Percentiles rank a stretch among this genome's conserved stretches.
These are phyloP conservation scores for Platycheirus albimanus DNA, from an alignment of 2,888 invertebrate genomes.

Conservation along the genomic window DNA sequence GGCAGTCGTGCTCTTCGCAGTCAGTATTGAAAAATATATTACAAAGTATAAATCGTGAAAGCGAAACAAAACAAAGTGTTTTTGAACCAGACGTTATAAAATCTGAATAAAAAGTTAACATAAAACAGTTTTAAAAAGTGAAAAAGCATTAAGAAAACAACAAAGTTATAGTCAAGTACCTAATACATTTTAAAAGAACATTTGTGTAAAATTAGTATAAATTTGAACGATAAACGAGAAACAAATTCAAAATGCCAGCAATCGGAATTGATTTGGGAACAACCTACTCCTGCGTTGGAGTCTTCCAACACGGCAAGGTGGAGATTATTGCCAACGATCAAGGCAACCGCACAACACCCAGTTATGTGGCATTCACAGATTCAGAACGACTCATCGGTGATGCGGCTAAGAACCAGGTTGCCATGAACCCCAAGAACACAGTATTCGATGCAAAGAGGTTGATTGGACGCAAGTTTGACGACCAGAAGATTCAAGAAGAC, in stretches of 20 bases:
- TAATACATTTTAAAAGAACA: no score
- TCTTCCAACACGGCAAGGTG: conserved; percentile 92
- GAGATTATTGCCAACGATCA: conserved; percentile 93
- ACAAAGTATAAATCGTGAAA: no score
- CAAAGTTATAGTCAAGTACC: no score
- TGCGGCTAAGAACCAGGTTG: conserved; percentile 91
- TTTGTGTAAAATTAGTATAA: no score
- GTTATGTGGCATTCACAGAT: conserved; percentile 91
- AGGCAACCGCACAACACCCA: conserved; percentile 92
- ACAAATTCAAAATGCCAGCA: conserved; percentile 83
- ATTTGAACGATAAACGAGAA: not conserved
- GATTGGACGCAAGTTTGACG: conserved; percentile 94
- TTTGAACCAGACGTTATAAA: no score
- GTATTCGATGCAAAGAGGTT: conserved; percentile 96
- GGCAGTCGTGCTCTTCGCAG: conserved; percentile 15
- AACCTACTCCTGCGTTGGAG: conserved; percentile 93
- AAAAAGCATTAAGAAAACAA: no score
- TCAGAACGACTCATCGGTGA: conserved; percentile 91
- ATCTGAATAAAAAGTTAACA: no score
- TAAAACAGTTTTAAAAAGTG: no score
- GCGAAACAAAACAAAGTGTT: no score
- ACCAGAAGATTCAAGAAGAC: conserved; percentile 94
- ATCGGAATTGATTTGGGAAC: conserved; percentile 94
- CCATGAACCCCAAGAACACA: conserved; percentile 93
- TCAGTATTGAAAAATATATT: conserved; percentile 18